phyloP scores from a whole-genome alignment of 2,113 vertebrate species.

The Pedetes capensis region DNA sequence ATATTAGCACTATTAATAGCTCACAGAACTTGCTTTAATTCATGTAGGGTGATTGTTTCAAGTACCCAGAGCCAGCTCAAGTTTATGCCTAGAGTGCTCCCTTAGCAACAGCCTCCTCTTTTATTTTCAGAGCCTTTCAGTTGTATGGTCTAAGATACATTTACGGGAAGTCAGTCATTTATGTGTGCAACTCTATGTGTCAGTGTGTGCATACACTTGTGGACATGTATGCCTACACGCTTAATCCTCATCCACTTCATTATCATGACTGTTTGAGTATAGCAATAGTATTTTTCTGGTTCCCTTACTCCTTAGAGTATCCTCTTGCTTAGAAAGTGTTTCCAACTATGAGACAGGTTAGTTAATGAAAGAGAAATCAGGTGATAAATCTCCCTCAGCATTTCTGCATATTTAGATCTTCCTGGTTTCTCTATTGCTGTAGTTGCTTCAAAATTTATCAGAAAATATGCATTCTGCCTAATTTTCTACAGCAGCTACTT shows the following conservation, averaged over 20 bases:
- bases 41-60: neutral
- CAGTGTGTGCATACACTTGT: neutral
- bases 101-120: neutral
- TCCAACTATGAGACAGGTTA: neutral
- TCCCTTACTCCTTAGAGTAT: neutral
- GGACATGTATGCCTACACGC: neutral
- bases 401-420: neutral
- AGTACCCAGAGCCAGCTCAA: rapidly evolving
- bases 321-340: neutral
- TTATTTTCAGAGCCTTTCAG: neutral
- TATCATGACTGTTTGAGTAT: neutral
- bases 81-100: neutral
- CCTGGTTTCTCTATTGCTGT: neutral
- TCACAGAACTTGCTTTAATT: neutral
- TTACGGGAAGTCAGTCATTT: neutral
- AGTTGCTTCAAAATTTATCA: slow-evolving; percentile 3
- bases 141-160: neutral
- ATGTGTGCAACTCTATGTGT: rapidly evolving
- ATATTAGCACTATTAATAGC: neutral
- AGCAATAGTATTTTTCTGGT: neutral
- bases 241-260: neutral
- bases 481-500: neutral
- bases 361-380: neutral
- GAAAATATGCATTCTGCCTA: neutral
- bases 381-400: neutral